Base-by-base conservation (phyloP, 1,140 invertebrate genomes). In the Solenopsis invicta region DNA sequence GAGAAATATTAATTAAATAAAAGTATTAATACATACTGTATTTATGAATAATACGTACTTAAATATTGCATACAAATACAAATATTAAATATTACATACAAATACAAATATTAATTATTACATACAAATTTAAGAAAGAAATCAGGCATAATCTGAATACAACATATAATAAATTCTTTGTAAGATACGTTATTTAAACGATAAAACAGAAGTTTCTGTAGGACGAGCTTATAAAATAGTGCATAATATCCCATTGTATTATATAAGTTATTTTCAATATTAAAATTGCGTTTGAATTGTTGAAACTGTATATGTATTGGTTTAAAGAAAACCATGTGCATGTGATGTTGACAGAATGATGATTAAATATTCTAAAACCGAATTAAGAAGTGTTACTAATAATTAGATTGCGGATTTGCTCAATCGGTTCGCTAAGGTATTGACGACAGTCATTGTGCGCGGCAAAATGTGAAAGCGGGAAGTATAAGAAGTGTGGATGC, bases 371-470 rank as follows among this genome's bases (percentile, higher is more conserved):
- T 45, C 37, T 81, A n/a, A 81, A 81, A 72, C 9, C 21, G 21
- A 72, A 72, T 45, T 18, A 52, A 81, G 13, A 69, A 56, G 13
- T 54, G 37, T 81, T 81, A 81, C 50, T 81, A 81, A 81, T 81
- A 56, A 72, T 56, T 45, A 81, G 5, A 71, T 56, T 71, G 24
- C 12, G 69, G 54, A 84, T 74, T 84, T 61, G 69, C 21, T 84
- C 21, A 48, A 72, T n/a, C 21, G 37, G 16, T 8, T 18, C 10
- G 77, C 21, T 71, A 37, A 37, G 50, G 2, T n/a, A 45, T 45
- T 6, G 52, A 37, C 21, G 48, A 9, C 9, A 69, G 50, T 29
- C 50, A 6, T 21, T 56, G 41, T 69, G 52, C 16, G 9, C 16
- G 12, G 16, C 4, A 29, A 1, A 0, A 52, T 2, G 8, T 5